Evolutionary conservation across 2,888 invertebrate genomes (phyloP), one percentile per base, ranked within the genome.

Genomic region (Sinohyriopsis cumingii): DNA sequence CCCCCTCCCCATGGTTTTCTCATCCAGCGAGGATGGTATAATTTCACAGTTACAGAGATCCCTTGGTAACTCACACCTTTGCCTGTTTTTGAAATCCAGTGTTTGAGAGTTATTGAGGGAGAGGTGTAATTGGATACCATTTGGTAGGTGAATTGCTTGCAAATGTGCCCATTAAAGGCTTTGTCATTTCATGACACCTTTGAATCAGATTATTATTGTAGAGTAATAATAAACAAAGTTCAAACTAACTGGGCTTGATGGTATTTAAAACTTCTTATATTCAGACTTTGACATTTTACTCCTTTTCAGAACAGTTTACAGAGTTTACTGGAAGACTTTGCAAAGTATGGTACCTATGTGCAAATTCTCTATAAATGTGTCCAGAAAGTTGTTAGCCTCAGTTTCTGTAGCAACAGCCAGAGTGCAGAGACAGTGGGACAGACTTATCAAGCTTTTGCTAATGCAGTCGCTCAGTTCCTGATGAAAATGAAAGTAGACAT

Each of bases 401-500:
- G 77, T 73, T 71, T 61, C 71, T 60, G 67, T 76, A 62, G 70
- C 25, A 66, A 67, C 12, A 60, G 57, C 22, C 65, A 75, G 62
- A 55, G 55, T 9, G 55, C 65, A 15, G 57, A 33, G 18, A 59
- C 61, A 25, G 63, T 73, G 5, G 77, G 80, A 53, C 87, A 85
- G 76, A 89, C 88, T 0, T 86, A 86, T 69, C 85, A 87, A 69
- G 84, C 88, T 2, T 89, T 87, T 72, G 83, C 84, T 20, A 68
- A 78, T 19, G 77, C 84, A 7, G 64, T 88, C 24, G 77, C 84
- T 18, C 67, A 79, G 55, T 86, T 86, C 65, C 74, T 88, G 62
- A 68, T 80, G 61, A 76, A 76, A 25, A 77, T 86, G 67, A 79
- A 77, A 56, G 67, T 65, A 19, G 70, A 82, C 15, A 67, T 88